Conservation (phyloP, 2,797 vertebrate genomes). For the Pseudocheirus occidentalis region DNA sequence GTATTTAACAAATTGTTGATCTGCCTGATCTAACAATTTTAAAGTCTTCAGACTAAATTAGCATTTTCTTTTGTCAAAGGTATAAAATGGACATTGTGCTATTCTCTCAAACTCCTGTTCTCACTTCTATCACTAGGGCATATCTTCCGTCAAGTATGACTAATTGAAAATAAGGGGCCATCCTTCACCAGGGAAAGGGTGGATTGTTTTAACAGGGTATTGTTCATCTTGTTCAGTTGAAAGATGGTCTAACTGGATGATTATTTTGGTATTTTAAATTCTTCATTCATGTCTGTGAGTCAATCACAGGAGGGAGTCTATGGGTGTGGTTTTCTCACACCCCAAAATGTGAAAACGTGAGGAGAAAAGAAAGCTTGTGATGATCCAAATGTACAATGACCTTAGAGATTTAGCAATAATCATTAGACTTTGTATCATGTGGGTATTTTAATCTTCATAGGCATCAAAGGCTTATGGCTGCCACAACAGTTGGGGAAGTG, state of each 20-base stretch:
- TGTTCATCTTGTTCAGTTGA: conserved; percentile 63
- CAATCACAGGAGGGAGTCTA: conserved; percentile 37
- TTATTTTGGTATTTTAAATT: conserved; percentile 45
- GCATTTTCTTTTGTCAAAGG: conserved; percentile 26
- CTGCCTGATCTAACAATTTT: conserved; percentile 7
- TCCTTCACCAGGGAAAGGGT: conserved; percentile 68
- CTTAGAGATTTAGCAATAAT: neutral
- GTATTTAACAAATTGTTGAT: conserved; percentile 9
- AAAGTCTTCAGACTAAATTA: neutral
- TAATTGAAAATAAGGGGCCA: conserved; percentile 68
- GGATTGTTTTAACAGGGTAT: conserved; percentile 57
- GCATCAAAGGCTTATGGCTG: neutral
- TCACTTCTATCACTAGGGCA: neutral
- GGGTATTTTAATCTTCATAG: conserved; percentile 18
- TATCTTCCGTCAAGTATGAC: conserved; percentile 50
- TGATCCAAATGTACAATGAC: conserved; percentile 18
- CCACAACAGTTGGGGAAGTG: neutral
- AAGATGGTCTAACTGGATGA: conserved; percentile 61
- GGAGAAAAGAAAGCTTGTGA: neutral
- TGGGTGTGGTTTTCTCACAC: conserved; percentile 29
- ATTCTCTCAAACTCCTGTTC: neutral
- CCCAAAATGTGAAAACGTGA: conserved; percentile 7
- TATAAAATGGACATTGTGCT: conserved; percentile 33
- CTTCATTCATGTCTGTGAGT: conserved; percentile 55
- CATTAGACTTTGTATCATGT: neutral